Base-by-base conservation (phyloP, 2,797 vertebrate species). In the Octomys mimax region DNA sequence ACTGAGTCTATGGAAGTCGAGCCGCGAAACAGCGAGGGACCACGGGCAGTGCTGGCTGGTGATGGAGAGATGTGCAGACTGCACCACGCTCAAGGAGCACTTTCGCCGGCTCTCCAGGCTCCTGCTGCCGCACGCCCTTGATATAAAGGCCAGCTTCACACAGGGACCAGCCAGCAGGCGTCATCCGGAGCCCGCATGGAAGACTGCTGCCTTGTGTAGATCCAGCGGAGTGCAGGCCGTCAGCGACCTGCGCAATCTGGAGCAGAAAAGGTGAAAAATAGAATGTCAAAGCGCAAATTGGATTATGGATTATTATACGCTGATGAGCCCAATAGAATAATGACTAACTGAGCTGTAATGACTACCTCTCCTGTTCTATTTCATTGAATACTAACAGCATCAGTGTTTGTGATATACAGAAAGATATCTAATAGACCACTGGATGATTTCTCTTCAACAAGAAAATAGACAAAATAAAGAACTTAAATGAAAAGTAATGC, bases 171-270 rank as follows among this genome's bases (percentile, higher is more conserved):
- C 39, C 26, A 28, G 9, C 14, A 4, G 21, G 57, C 8, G 5
- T 18, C 2, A 54, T 21, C 26, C 12, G 5, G 33, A 21, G 87
- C 5, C n/a, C 39, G 21, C 22, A 5, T 31, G 54, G 42, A 1
- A 59, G 8, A 52, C 10, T 28, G 6, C 33, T 1, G 52, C 26
- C 52, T 83, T 62, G 5, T 28, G 22, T 33, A 31, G 14, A 11
- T 1, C 12, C 66, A 75, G 9, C 31, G 0, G 1, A 24, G 11
- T 18, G 2, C 14, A 6, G 21, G 2, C 24, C 9, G 2, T 52
- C 21, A 39, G 14, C 6, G 4, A 66, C 68, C 42, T 59, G n/a
- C 54, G 28, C n/a, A 39, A 3, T 24, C 33, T 12, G 14, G 2
- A 10, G 5, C 33, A 26, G 14, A 5, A 87, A 68, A 75, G 21